A percentile compares a stretch with the other conserved stretches of the same genome.
Evolutionary conservation across 1,140 invertebrate species (phyloP).

Genomic region (Zaprionus vittiger): DNA sequence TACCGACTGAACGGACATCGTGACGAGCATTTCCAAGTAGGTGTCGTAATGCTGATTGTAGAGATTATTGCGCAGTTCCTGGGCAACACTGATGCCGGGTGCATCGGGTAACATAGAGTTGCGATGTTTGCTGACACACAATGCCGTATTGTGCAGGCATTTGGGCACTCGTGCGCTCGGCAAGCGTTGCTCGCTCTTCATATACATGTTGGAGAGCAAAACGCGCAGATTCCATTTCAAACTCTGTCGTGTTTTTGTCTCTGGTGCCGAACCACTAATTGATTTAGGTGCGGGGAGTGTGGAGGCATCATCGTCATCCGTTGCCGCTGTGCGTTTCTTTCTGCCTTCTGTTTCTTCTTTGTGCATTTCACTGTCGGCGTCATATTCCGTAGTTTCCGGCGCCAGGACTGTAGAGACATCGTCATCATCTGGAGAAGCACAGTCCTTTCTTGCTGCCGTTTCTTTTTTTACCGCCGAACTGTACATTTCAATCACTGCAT

Average conservation of each 20-base stretch:
- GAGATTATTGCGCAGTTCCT: constrained; percentile 52
- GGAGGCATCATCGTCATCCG: constrained; percentile 4
- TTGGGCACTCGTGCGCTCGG: constrained; percentile 54
- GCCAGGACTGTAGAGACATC: constrained; percentile 20
- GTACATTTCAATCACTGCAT: constrained; percentile 12
- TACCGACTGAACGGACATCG: constrained; percentile 56
- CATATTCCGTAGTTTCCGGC: constrained; percentile 3
- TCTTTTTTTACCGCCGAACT: constrained; percentile 1
- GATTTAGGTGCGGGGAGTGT: background rate
- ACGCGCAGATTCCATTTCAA: constrained; percentile 58
- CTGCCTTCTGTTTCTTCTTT: background rate
- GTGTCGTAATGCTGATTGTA: constrained; percentile 63
- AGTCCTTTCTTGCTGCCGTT: background rate
- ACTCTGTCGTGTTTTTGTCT: constrained; percentile 20
- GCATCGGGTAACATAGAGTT: constrained; percentile 59
- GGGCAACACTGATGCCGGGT: constrained; percentile 44
- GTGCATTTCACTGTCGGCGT: constrained; percentile 23
- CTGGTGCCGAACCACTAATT: background rate
- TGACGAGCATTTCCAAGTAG: constrained; percentile 59
- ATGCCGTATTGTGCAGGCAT: constrained; percentile 58
- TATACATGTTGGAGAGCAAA: constrained; percentile 65
- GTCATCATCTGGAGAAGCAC: background rate
- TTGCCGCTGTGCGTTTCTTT: background rate
- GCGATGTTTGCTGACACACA: constrained; percentile 57
- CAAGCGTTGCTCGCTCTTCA: constrained; percentile 53